These are phyloP conservation scores for Prionace glauca DNA, from an alignment of 2,797 vertebrate genomes.

Conservation along the genomic window DNA sequence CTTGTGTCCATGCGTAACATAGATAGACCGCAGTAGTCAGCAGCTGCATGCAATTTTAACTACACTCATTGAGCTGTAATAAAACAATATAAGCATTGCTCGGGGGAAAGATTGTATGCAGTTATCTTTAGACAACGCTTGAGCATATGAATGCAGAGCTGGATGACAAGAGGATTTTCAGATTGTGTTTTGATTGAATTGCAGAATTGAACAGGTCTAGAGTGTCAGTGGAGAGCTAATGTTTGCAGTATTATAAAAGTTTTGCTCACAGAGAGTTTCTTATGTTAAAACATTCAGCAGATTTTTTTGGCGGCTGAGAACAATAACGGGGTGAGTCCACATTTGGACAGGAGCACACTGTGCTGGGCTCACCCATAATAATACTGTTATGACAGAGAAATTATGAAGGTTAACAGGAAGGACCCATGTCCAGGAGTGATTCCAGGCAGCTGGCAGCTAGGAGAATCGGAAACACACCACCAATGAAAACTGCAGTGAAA, in stretches of 20 bases:
- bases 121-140: conserved; percentile 64
- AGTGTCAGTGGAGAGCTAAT: conserved; percentile 71
- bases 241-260: conserved; percentile 67
- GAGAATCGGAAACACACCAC: conserved; percentile 72
- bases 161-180: conserved; percentile 73
- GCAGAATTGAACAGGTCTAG: conserved; percentile 68
- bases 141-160: conserved; percentile 63
- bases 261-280: conserved; percentile 73
- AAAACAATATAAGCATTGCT: conserved; percentile 78
- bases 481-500: conserved; percentile 79
- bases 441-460: conserved; percentile 74
- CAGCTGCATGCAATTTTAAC: conserved; percentile 79
- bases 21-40: conserved; percentile 66
- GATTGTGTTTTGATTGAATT: conserved; percentile 77
- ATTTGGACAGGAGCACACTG: conserved; percentile 55
- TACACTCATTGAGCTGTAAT: conserved; percentile 79
- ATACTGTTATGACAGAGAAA: conserved; percentile 50
- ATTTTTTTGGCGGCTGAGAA: conserved; percentile 43
- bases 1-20: conserved; percentile 63
- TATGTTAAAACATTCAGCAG: conserved; percentile 46
- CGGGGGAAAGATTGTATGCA: conserved; percentile 67
- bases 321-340: conserved; percentile 45
- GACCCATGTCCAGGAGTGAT: conserved; percentile 73
- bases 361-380: conserved; percentile 62
- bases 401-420: conserved; percentile 91